Conservation (phyloP, 1,140 invertebrate species). For the Augochlora pura region DNA sequence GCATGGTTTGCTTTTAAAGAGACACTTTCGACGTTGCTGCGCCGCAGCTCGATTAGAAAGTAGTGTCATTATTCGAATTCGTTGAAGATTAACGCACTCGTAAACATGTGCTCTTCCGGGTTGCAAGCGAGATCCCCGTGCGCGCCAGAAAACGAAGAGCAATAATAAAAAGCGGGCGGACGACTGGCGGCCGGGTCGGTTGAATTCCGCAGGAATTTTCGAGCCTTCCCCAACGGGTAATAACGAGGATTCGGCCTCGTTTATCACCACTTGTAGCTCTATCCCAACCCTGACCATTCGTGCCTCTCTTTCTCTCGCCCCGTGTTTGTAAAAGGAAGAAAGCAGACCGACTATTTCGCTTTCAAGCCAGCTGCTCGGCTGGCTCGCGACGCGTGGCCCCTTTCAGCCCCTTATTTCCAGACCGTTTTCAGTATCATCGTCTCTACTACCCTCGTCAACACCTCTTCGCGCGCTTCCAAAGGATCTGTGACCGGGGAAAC, state of each 20-base stretch:
- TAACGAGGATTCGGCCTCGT: conserved; percentile 77
- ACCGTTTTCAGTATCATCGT: conserved; percentile 44
- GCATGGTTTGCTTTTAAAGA: too few species aligned
- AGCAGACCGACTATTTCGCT: conserved; percentile 31
- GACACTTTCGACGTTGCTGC: too few species aligned
- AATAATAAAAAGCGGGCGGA: conserved; percentile 18
- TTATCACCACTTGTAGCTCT: conserved; percentile 80
- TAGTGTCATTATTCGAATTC: not conserved
- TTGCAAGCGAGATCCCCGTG: not conserved
- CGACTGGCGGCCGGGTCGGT: conserved; percentile 26
- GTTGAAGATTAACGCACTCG: not conserved
- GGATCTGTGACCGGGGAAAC: not conserved
- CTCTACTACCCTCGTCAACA: conserved; percentile 14
- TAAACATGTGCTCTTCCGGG: not conserved
- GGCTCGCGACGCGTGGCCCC: conserved; percentile 44
- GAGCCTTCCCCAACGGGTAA: conserved; percentile 71
- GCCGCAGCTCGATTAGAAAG: not conserved
- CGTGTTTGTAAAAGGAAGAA: conserved; percentile 39
- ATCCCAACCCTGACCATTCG: conserved; percentile 67
- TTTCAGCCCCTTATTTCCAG: conserved; percentile 63
- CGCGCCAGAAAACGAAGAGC: not conserved
- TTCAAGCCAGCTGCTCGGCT: conserved; percentile 9
- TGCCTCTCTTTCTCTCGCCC: conserved; percentile 32
- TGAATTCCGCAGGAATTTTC: conserved; percentile 61
- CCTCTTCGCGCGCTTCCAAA: not conserved